Evolutionary conservation across 2,797 vertebrate species (phyloP).

Genomic region (Rhinophrynus dorsalis): DNA sequence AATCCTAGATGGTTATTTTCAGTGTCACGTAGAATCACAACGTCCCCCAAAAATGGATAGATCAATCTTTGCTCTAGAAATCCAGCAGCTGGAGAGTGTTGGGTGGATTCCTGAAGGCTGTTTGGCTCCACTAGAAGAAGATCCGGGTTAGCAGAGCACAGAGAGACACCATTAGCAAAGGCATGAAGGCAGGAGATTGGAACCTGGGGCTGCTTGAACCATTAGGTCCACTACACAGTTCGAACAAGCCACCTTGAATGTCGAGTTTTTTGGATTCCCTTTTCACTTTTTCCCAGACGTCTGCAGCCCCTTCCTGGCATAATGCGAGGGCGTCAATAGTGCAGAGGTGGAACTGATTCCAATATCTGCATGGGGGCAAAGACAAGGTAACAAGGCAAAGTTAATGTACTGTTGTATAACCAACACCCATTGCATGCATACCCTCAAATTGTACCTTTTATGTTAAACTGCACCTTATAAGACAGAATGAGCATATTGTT

Average conservation of each 20-base stretch:
- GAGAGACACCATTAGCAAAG: conserved; percentile 77
- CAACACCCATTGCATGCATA: neutral
- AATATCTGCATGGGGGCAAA: conserved; percentile 79
- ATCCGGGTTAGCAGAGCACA: conserved; percentile 85
- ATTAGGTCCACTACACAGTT: conserved; percentile 87
- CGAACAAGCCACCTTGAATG: conserved; percentile 94
- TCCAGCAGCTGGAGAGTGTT: conserved; percentile 74
- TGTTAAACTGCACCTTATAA: no score
- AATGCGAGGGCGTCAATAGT: conserved; percentile 91
- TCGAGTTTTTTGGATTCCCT: conserved; percentile 94
- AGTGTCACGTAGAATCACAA: conserved; percentile 70
- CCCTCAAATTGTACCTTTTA: no score
- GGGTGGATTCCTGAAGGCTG: conserved; percentile 57
- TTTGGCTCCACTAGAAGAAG: conserved; percentile 77
- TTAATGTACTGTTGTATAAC: conserved; percentile 21
- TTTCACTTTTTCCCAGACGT: conserved; percentile 97
- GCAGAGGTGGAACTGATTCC: conserved; percentile 95
- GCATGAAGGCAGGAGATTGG: conserved; percentile 63
- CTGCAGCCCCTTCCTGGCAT: conserved; percentile 94
- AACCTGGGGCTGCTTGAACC: conserved; percentile 65
- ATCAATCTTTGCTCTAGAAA: conserved; percentile 70
- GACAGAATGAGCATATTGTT: no score
- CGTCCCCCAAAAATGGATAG: conserved; percentile 67
- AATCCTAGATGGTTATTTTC: conserved; percentile 69
- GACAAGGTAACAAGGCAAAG: conserved; percentile 16